Evolutionary conservation across 2,888 invertebrate species (phyloP).

Genomic region (Nymphalis polychloros): DNA sequence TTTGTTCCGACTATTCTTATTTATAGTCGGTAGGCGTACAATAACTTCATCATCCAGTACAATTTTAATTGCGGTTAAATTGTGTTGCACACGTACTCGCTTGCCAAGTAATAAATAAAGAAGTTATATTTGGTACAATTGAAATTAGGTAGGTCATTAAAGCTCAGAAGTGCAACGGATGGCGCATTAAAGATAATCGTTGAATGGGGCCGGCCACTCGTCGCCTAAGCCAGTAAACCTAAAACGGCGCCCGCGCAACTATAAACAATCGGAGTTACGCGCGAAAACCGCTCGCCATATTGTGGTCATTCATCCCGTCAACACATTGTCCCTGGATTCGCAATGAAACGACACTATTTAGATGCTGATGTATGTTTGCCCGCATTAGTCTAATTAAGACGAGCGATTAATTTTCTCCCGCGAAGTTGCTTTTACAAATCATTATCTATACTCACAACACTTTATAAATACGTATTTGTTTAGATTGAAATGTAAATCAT

Average conservation of each 20-base stretch:
- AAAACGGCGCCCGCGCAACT: constrained; percentile 72
- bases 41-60: constrained; percentile 53
- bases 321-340: constrained; percentile 76
- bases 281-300: constrained; percentile 72
- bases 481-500: not conserved
- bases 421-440: constrained; percentile 27
- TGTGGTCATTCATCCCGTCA: constrained; percentile 79
- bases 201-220: constrained; percentile 75
- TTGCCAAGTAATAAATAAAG: constrained; percentile 78
- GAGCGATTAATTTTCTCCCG: constrained; percentile 65
- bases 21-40: constrained; percentile 42
- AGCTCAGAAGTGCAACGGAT: constrained; percentile 61
- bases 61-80: constrained; percentile 75
- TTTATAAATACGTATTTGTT: not conserved
- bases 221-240: constrained; percentile 76
- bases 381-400: constrained; percentile 76
- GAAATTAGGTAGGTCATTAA: constrained; percentile 79
- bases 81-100: constrained; percentile 58
- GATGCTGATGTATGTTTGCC: constrained; percentile 67
- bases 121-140: constrained; percentile 80
- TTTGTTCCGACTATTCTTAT: constrained; percentile 40
- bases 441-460: constrained; percentile 16
- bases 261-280: constrained; percentile 76
- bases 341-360: constrained; percentile 73
- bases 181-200: constrained; percentile 70